Conservation (phyloP, 2,797 vertebrate species). For the Cygnus olor region DNA sequence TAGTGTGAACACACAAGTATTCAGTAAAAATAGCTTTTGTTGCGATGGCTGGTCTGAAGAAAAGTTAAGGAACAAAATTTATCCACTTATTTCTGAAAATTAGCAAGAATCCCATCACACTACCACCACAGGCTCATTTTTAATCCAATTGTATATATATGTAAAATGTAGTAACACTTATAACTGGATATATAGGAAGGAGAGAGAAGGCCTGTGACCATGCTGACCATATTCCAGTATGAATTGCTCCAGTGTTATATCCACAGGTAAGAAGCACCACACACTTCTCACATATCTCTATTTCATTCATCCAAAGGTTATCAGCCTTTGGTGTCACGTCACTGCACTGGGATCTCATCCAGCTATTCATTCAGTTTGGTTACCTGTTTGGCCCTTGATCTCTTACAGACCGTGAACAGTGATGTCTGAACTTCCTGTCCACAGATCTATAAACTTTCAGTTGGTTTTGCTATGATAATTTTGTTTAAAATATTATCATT, state of each 20-base stretch:
- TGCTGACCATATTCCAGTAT: accelerated
- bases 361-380: neutral
- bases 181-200: neutral
- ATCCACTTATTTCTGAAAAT: neutral
- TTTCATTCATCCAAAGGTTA: neutral
- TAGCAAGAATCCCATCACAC: neutral
- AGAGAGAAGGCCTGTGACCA: neutral
- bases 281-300: neutral
- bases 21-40: neutral
- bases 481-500: neutral
- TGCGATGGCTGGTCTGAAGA: neutral
- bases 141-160: neutral
- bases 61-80: neutral
- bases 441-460: neutral
- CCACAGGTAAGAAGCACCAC: neutral
- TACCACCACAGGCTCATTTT: neutral
- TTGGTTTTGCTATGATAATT: neutral
- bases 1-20: neutral
- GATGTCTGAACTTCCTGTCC: neutral
- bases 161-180: neutral
- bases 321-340: neutral
- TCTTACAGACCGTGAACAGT: neutral
- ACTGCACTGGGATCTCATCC: neutral
- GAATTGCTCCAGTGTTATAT: neutral
- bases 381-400: neutral